Conservation (phyloP, 2,888 invertebrate genomes). For the Caenorhabditis becei region DNA sequence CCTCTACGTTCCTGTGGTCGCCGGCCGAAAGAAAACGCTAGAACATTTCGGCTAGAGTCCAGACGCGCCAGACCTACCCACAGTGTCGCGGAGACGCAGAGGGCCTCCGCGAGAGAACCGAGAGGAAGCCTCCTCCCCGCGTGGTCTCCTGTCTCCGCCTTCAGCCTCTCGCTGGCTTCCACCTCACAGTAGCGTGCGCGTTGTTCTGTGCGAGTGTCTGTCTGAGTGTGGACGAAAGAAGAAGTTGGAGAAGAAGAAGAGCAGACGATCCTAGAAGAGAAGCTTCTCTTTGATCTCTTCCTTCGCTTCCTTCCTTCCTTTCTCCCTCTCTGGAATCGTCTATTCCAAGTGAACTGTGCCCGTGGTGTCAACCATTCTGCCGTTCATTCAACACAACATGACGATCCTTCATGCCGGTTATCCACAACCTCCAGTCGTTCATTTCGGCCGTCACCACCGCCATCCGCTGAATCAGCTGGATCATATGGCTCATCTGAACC, state of each 20-base stretch:
- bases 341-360: slow-evolving; percentile 12
- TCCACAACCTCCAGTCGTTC: slow-evolving; percentile 48
- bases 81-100: slow-evolving; percentile 18
- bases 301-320: slow-evolving; percentile 10
- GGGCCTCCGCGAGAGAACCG: slow-evolving; percentile 12
- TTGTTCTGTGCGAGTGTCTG: slow-evolving; percentile 56
- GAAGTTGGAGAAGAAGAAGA: slow-evolving; percentile 48
- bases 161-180: slow-evolving; percentile 45
- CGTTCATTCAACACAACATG: slow-evolving; percentile 59
- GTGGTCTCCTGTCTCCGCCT: slow-evolving; percentile 50
- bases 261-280: slow-evolving; percentile 43
- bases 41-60: slow-evolving; percentile 53
- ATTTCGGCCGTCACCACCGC: slow-evolving; percentile 45
- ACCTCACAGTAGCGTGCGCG: slow-evolving; percentile 62
- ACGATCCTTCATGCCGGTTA: slow-evolving; percentile 58
- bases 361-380: slow-evolving; percentile 53
- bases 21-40: slow-evolving; percentile 48
- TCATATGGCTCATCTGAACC: slow-evolving; percentile 14
- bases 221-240: slow-evolving; percentile 40
- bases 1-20: slow-evolving; percentile 3
- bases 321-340: slow-evolving; percentile 23
- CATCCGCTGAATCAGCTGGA: slow-evolving; percentile 19
- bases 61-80: slow-evolving; percentile 12
- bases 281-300: slow-evolving; percentile 34
- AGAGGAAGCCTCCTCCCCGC: slow-evolving; percentile 30